Percentiles rank a stretch among this genome's conserved stretches.
Evolutionary conservation across 2,113 vertebrate species (phyloP).

Genomic region (Falco punctatus): DNA sequence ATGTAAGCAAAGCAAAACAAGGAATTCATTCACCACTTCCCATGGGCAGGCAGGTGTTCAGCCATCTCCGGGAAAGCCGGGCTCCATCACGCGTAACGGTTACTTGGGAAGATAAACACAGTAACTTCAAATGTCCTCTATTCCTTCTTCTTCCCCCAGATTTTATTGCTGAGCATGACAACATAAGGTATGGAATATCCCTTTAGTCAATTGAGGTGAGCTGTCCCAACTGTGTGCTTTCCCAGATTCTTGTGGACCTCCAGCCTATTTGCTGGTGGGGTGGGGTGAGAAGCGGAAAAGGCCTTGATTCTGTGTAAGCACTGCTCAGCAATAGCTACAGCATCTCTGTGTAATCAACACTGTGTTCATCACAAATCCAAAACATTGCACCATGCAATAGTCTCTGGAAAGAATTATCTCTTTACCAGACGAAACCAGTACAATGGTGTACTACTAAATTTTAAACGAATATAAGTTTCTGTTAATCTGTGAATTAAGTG

Average conservation of each 20-base stretch:
- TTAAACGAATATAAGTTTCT: background rate
- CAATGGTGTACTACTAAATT: background rate
- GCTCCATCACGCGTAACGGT: rapidly evolving
- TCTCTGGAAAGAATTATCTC: background rate
- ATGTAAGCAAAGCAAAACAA: background rate
- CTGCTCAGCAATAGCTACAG: background rate
- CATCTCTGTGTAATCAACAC: background rate
- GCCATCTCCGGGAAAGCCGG: background rate
- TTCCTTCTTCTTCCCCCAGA: background rate
- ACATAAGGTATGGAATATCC: rapidly evolving
- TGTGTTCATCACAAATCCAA: background rate
- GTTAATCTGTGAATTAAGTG: background rate
- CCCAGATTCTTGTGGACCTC: rapidly evolving
- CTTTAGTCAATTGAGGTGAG: background rate
- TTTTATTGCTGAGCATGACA: background rate
- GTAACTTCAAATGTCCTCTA: rapidly evolving
- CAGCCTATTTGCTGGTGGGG: rapidly evolving
- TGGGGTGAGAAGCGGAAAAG: background rate
- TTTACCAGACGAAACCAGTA: background rate
- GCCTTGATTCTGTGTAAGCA: background rate
- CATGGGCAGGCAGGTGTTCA: background rate
- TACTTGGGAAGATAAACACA: background rate
- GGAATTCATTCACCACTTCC: background rate
- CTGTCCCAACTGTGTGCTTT: background rate
- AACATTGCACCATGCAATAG: background rate